These are phyloP conservation scores for Papilio glaucus DNA, from an alignment of 1,140 invertebrate species.

Conservation along the genomic window DNA sequence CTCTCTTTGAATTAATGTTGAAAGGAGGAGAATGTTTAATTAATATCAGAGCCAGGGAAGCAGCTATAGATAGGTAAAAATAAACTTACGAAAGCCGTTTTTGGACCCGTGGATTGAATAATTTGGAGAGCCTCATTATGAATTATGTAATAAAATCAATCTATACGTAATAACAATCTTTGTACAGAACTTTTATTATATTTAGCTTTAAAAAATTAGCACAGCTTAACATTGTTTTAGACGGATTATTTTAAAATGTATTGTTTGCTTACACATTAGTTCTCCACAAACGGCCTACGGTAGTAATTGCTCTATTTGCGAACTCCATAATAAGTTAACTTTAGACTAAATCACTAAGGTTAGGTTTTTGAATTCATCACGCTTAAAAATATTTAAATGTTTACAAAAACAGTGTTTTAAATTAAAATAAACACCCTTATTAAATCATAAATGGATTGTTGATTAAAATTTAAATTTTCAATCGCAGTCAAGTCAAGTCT, in stretches of 20 bases:
- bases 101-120: constrained; percentile 59
- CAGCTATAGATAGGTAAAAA: background rate
- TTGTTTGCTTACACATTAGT: constrained; percentile 63
- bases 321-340: constrained; percentile 39
- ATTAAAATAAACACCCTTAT: too few relatives aligned
- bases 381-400: background rate
- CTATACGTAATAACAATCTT: background rate
- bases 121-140: constrained; percentile 67
- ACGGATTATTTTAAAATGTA: background rate
- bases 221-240: background rate
- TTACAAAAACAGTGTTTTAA: background rate
- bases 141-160: constrained; percentile 2
- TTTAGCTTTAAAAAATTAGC: background rate
- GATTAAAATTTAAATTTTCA: too few relatives aligned
- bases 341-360: background rate
- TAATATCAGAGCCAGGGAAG: too few relatives aligned
- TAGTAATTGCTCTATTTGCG: constrained; percentile 40
- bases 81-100: constrained; percentile 66
- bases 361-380: background rate
- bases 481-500: too few relatives aligned
- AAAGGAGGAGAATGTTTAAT: too few relatives aligned
- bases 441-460: too few relatives aligned
- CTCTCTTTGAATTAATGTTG: too few relatives aligned
- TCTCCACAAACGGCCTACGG: constrained; percentile 64
- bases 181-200: background rate